Evolutionary conservation across 2,113 vertebrate genomes (phyloP).

Genomic region (Perca flavescens): DNA sequence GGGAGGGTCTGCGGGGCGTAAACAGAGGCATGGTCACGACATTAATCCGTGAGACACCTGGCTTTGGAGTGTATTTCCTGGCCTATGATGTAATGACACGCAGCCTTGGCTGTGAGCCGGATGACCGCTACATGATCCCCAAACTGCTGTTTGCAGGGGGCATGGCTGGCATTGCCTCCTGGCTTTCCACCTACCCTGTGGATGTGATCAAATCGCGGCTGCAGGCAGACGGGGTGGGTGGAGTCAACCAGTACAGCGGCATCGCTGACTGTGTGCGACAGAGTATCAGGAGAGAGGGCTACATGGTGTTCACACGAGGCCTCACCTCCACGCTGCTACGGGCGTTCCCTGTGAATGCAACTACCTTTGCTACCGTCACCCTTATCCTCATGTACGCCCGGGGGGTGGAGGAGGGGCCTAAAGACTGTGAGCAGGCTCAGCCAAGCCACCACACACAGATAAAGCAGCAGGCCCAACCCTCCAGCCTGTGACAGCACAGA

Average conservation of each 20-base stretch:
- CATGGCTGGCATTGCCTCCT: constrained; percentile 93
- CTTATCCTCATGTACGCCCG: constrained; percentile 91
- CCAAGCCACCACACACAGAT: constrained; percentile 61
- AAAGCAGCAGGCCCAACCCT: constrained; percentile 87
- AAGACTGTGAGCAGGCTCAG: constrained; percentile 83
- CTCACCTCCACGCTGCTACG: constrained; percentile 95
- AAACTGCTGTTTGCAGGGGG: constrained; percentile 95
- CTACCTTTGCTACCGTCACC: constrained; percentile 95
- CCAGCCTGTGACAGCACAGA: constrained; percentile 86
- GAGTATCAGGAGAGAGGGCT: constrained; percentile 91
- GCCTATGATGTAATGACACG: constrained; percentile 93
- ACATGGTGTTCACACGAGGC: constrained; percentile 92
- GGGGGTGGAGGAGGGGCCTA: constrained; percentile 72
- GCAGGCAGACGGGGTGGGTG: constrained; percentile 93
- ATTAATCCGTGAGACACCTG: constrained; percentile 92
- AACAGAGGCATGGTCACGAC: constrained; percentile 96
- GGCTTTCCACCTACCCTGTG: constrained; percentile 95
- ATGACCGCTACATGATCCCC: constrained; percentile 90
- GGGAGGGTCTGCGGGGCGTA: constrained; percentile 90
- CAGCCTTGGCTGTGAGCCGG: constrained; percentile 90
- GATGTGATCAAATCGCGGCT: constrained; percentile 97
- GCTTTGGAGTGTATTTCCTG: constrained; percentile 96
- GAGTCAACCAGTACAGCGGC: constrained; percentile 87
- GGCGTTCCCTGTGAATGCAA: constrained; percentile 96
- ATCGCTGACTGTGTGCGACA: constrained; percentile 92